Percentiles rank a stretch among this genome's conserved stretches.
phyloP scores from a whole-genome alignment of 2,888 invertebrate genomes.

The Philereme vetulata region DNA sequence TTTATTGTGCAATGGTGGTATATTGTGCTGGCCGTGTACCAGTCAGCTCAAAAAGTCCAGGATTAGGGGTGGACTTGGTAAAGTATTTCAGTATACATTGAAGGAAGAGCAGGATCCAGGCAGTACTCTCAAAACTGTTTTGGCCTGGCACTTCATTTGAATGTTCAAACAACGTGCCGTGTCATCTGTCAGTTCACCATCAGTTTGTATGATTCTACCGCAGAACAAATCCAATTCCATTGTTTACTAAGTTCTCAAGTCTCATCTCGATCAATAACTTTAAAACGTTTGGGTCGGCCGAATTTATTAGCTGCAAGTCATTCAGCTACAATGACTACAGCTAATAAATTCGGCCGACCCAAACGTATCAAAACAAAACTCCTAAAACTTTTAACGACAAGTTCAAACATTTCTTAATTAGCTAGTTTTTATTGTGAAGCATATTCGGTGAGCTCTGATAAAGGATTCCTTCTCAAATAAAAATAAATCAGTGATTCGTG shows the following conservation, averaged over 20 bases:
- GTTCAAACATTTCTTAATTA: slow-evolving; percentile 81
- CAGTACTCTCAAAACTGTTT: no score
- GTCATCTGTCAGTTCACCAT: not conserved
- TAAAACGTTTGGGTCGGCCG: not conserved
- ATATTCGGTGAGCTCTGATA: slow-evolving; percentile 81
- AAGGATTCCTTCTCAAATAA: slow-evolving; percentile 76
- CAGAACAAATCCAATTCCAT: not conserved
- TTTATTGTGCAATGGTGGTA: no score
- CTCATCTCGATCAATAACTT: slow-evolving; percentile 9
- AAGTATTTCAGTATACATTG: no score
- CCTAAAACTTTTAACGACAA: slow-evolving; percentile 69
- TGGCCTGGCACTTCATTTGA: no score
- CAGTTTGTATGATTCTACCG: not conserved
- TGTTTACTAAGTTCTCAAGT: not conserved
- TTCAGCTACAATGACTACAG: slow-evolving; percentile 33
- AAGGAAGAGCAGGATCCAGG: no score
- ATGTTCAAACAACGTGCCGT: no score
- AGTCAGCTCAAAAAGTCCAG: no score
- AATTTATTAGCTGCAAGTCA: no score
- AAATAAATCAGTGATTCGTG: slow-evolving; percentile 79
- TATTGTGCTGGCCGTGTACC: no score
- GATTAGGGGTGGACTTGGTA: no score
- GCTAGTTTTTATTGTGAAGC: slow-evolving; percentile 77
- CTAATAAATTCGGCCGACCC: slow-evolving; percentile 54
- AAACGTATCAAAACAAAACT: slow-evolving; percentile 59